Percentiles rank a stretch among this genome's conserved stretches.
These are phyloP conservation scores for Parapsyche elsis DNA, from an alignment of 1,140 invertebrate genomes.

Conservation along the genomic window DNA sequence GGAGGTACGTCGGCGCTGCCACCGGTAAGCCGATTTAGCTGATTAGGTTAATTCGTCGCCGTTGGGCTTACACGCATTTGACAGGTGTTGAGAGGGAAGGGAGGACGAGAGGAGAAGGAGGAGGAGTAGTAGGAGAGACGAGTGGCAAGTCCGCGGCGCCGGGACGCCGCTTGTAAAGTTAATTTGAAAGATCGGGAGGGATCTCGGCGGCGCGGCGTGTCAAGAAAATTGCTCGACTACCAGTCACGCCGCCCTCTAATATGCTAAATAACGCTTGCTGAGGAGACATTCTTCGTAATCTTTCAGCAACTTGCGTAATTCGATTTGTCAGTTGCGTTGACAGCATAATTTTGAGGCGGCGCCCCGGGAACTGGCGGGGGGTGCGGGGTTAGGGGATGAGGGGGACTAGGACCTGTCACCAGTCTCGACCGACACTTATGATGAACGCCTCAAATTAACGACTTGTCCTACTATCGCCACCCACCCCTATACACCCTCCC, in stretches of 20 bases:
- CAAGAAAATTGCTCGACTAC: conserved; percentile 55
- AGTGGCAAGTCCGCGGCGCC: neutral
- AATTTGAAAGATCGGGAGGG: conserved; percentile 34
- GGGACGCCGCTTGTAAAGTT: conserved; percentile 39
- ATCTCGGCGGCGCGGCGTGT: conserved; percentile 38
- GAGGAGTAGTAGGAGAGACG: neutral
- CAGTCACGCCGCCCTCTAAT: conserved; percentile 55
- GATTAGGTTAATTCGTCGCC: conserved; percentile 45
- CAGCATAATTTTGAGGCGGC: conserved; percentile 56
- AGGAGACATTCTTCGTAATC: conserved; percentile 56
- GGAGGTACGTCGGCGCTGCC: neutral
- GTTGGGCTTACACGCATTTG: conserved; percentile 3
- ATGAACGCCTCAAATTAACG: conserved; percentile 55
- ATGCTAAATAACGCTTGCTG: conserved; percentile 57
- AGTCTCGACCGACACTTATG: conserved; percentile 52
- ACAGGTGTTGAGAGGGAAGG: conserved; percentile 35
- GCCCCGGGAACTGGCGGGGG: conserved; percentile 43
- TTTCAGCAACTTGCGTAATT: conserved; percentile 57
- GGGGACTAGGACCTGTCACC: neutral
- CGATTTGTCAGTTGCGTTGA: conserved; percentile 57
- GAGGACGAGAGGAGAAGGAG: neutral
- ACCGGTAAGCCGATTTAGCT: conserved; percentile 38
- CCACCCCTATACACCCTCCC: neutral
- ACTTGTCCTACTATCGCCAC: conserved; percentile 33
- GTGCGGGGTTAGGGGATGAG: neutral